Evolutionary conservation across 2,113 vertebrate genomes (phyloP).

Genomic region (Hippocampus comes): DNA sequence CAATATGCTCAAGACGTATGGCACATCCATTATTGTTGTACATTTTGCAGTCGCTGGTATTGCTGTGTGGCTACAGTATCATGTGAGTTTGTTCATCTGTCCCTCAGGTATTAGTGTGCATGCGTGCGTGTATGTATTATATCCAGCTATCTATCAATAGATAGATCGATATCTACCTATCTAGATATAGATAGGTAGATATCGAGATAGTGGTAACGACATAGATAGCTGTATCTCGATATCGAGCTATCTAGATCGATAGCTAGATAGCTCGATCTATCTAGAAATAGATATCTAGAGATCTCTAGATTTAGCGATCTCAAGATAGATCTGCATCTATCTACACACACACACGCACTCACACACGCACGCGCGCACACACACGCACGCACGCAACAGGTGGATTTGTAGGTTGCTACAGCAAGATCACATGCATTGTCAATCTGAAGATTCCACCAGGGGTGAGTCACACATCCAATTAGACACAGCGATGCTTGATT

Average conservation of each 20-base stretch:
- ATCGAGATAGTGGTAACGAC: neutral
- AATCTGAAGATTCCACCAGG: slow-evolving; percentile 2
- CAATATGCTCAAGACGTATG: slow-evolving; percentile 70
- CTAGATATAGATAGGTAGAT: neutral
- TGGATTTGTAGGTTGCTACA: slow-evolving; percentile 1
- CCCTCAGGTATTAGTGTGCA: slow-evolving; percentile 54
- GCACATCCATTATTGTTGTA: slow-evolving; percentile 69
- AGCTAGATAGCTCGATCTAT: neutral
- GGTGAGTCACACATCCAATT: slow-evolving; percentile 5
- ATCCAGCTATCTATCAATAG: slow-evolving; percentile 45
- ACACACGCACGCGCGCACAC: neutral
- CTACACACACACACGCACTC: neutral
- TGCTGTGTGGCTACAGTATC: slow-evolving; percentile 67
- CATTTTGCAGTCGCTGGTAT: slow-evolving; percentile 70
- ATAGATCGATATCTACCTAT: neutral
- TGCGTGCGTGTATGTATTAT: slow-evolving; percentile 40
- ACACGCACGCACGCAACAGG: neutral
- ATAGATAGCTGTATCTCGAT: neutral
- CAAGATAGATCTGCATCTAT: neutral
- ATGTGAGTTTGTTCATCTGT: slow-evolving; percentile 55
- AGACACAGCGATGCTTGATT: slow-evolving; percentile 50
- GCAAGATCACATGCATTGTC: slow-evolving; percentile 2
- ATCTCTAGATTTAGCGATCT: no score
- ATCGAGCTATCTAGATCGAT: slow-evolving; percentile 6
- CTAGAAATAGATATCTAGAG: neutral